Evolutionary conservation across 2,888 invertebrate genomes (phyloP).

Genomic region (Philopedon plagiatum): DNA sequence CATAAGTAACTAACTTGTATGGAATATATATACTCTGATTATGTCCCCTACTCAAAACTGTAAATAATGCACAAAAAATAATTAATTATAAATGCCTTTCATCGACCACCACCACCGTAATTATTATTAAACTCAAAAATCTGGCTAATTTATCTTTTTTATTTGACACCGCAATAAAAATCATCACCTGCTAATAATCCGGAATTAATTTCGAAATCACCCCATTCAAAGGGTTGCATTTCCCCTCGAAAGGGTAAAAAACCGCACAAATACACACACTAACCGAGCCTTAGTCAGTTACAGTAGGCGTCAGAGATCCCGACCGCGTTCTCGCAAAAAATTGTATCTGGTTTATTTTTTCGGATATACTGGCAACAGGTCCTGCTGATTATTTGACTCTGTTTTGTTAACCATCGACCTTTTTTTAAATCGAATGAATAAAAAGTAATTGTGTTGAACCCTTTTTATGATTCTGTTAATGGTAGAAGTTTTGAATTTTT

Average conservation of each 20-base stretch:
- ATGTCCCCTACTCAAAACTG: no score
- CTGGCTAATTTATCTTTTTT: neutral
- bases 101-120: no score
- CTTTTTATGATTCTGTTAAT: neutral
- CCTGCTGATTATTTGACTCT: slow-evolving; percentile 30
- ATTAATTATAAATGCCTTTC: no score
- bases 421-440: slow-evolving; percentile 19
- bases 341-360: slow-evolving; percentile 37
- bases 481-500: no score
- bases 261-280: slow-evolving; percentile 36
- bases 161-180: slow-evolving; percentile 13
- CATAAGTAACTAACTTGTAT: no score
- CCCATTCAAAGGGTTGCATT: slow-evolving; percentile 23
- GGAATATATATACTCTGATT: no score
- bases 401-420: slow-evolving; percentile 15
- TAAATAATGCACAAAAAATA: no score
- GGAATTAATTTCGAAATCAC: slow-evolving; percentile 25
- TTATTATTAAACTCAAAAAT: no score
- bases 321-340: slow-evolving; percentile 29
- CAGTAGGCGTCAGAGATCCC: slow-evolving; percentile 36
- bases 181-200: slow-evolving; percentile 33
- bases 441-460: slow-evolving; percentile 2
- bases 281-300: slow-evolving; percentile 26
- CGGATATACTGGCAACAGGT: slow-evolving; percentile 34
- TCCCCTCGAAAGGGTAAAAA: slow-evolving; percentile 39